Evolutionary conservation across 2,888 invertebrate species (phyloP), one percentile per base, ranked within the genome.

Genomic region (Pediacus dermestoides): DNA sequence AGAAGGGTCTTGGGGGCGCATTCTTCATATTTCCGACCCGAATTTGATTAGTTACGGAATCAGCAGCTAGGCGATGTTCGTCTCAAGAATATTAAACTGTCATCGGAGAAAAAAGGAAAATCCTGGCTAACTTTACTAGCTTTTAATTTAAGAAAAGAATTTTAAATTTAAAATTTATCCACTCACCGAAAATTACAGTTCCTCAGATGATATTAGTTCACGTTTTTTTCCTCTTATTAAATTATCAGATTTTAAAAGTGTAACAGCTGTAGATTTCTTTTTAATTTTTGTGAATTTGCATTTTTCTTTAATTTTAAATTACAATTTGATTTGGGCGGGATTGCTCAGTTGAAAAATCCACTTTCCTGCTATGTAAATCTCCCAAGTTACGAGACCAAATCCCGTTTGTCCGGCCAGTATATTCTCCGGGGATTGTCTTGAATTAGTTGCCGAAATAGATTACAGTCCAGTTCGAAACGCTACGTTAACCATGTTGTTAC

Each of bases 41-140:
- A 61, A 62, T 60, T 59, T 55, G 60, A 62, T 62, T 58, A 60
- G 58, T 58, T 60, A 58, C 57, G 52, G 53, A 60, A 61, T 58
- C 60, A 55, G 58, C 53, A 44, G 51, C 44, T 42, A 49, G 50
- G 52, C 51, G 50, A 50, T 50, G 32, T 23, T 40, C 22, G 26
- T 22, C 35, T 12, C 7, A 16, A 31, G 35, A 32, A 43, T 43
- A 43, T 39, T 43, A 43, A 39, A 43, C 34, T 39, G 25, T 32
- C 34, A 36, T 39, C 26, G 30, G 32, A 30, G 21, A 41, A 38
- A 39, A 39, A 34, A 31, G 26, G 27, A 34, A 39, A 44, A 42
- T 16, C 18, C 31, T 34, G 46, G 43, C 46, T 30, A 44, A 55
- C 46, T 55, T 51, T 52, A 55, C 53, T 55, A 56, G 53, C 45